Evolutionary conservation across 2,113 vertebrate species (phyloP).

Genomic region (Pogonocichla stellata): DNA sequence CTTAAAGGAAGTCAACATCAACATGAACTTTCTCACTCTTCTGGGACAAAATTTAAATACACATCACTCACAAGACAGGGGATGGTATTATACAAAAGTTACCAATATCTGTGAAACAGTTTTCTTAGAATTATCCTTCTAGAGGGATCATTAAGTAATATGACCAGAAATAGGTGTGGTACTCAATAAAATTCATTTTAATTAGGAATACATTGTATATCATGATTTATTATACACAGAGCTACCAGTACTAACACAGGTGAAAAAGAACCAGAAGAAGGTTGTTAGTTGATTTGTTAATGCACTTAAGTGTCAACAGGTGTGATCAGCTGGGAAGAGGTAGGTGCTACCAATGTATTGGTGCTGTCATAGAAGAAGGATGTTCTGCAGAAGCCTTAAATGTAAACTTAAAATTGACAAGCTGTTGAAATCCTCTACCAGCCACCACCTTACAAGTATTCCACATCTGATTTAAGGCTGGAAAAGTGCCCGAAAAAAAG

Average conservation of each 20-base stretch:
- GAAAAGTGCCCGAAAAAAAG: constrained; percentile 19
- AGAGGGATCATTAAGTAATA: neutral
- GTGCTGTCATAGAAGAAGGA: constrained; percentile 15
- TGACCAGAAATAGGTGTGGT: neutral
- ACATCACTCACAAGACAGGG: neutral
- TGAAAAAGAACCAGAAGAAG: neutral
- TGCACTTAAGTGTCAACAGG: neutral
- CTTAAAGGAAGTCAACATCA: neutral
- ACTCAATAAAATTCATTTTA: constrained; percentile 32
- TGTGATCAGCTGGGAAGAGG: constrained; percentile 28
- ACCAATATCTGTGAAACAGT: neutral
- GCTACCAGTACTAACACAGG: neutral
- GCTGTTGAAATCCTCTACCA: constrained; percentile 46
- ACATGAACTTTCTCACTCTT: neutral
- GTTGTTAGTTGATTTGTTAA: constrained; percentile 33
- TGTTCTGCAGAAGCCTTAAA: constrained; percentile 13
- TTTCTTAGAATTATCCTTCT: neutral
- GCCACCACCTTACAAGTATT: constrained; percentile 31
- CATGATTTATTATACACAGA: neutral
- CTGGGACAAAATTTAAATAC: neutral
- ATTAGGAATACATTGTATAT: neutral
- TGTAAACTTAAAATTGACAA: constrained; percentile 38
- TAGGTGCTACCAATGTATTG: neutral
- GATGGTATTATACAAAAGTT: constrained; percentile 22
- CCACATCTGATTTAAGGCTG: constrained; percentile 38